Conservation (phyloP, 1,140 invertebrate species). For the Rhynchophorus ferrugineus region DNA sequence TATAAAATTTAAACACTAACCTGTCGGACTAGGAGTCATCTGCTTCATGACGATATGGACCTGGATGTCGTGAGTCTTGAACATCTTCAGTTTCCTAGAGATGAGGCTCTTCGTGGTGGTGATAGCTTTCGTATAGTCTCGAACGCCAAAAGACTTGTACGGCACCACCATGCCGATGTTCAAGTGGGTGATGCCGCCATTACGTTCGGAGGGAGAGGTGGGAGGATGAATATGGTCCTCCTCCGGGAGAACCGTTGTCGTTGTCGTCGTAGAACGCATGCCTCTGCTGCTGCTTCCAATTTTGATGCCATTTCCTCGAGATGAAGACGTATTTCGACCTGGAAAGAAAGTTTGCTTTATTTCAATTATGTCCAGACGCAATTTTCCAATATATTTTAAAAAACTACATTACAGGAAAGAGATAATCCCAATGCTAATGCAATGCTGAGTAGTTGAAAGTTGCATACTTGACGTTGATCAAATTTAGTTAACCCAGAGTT, state of each 20-base stretch:
- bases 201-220: conserved; percentile 24
- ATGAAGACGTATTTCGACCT: conserved; percentile 20
- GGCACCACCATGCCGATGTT: conserved; percentile 67
- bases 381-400: too few relatives aligned
- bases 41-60: conserved; percentile 63
- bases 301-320: conserved; percentile 34
- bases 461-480: too few relatives aligned
- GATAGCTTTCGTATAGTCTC: conserved; percentile 66
- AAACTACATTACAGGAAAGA: too few relatives aligned
- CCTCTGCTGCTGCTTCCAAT: conserved; percentile 33
- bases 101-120: conserved; percentile 57
- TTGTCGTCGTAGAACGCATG: conserved; percentile 30
- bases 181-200: conserved; percentile 26
- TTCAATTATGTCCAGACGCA: too few relatives aligned
- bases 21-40: conserved; percentile 69
- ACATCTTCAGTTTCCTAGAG: conserved; percentile 56
- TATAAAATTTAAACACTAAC: conserved; percentile 45
- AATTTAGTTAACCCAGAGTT: too few relatives aligned
- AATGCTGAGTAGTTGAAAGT: background rate
- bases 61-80: conserved; percentile 61
- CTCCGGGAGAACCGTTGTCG: conserved; percentile 30
- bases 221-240: conserved; percentile 34
- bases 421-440: background rate
- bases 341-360: background rate
- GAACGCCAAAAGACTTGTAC: conserved; percentile 63